Evolutionary conservation across 2,797 vertebrate genomes (phyloP), one percentile per base, ranked within the genome.

Genomic region (Nannoperca obscura): DNA sequence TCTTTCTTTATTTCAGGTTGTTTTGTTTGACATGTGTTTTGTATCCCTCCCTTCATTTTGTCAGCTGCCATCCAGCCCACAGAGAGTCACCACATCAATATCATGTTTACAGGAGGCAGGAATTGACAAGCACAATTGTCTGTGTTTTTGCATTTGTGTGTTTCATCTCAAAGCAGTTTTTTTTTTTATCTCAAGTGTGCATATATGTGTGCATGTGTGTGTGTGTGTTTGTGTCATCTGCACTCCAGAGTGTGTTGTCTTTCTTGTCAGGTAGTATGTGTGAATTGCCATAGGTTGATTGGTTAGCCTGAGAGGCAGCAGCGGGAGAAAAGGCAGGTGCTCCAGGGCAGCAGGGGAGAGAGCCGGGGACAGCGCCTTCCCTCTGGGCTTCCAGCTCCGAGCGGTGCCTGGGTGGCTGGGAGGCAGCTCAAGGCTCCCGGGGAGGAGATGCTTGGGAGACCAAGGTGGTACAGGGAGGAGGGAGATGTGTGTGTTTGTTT

Each of bases 301-400:
- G 86, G 82, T 90, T 82, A 82, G 71, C 78, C 75, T 79, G 65
- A 65, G 71, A 88, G 82, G 83, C 78, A 81, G 82, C 76, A 84
- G 86, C 47, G 47, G 81, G 82, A 85, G 78, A 63, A 81, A 72
- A 71, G 73, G 71, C 76, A 70, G 79, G 85, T 75, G 90, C 90
- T 90, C 63, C 58, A 17, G 88, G 82, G 85, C 89, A 84, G 75
- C 68, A 57, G 76, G 52, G 79, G 83, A 27, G 81, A 82, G 59
- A 67, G 76, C 78, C 13, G 1, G 4, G 53, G 76, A 57, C 74
- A 10, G 44, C 4, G 34, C 65, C 72, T 85, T 82, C 79, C 91
- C 89, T 80, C 75, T 82, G 89, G 88, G 89, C 85, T 82, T 76
- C 69, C 70, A 73, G 80, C 86, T 91, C 81, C 5, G 59, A 89